Evolutionary conservation across 2,888 invertebrate genomes (phyloP), one percentile per base, ranked within the genome.

Genomic region (Choreutis nemorana): DNA sequence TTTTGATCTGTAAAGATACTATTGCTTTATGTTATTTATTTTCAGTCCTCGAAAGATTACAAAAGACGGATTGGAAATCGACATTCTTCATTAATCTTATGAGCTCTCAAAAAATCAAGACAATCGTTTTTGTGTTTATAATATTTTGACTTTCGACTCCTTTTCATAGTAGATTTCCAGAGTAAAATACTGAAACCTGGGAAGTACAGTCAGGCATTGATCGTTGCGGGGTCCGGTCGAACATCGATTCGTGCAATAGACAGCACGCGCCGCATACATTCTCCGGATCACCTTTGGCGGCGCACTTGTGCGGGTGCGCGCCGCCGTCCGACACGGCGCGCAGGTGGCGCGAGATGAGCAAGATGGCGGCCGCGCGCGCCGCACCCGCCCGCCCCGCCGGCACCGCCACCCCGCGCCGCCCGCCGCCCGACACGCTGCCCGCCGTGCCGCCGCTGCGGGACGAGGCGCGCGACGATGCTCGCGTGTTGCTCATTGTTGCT

Each of bases 331-430:
- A 65, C 71, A 81, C 79, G 79, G 83, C 81, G 77, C 79, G 79
- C 72, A 89, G 86, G 82, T 89, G 89, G 84, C 89, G 90, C 85
- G 91, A 91, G 85, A 91, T 90, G 83, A 92, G 89, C 89, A 92
- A 91, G 89, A 92, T 91, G 89, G 91, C 91, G 83, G 91, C 91
- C 82, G 90, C 86, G 78, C 91, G 88, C 80, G 91, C 91, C 86
- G 91, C 91, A 91, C 91, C 91, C 91, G 91, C 90, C 82, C 91
- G 87, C 66, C 91, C 91, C 57, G 89, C 86, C 58, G 89, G 86
- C 59, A 89, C 87, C 51, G 86, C 68, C 57, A 86, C 85, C 64
- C 87, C 88, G 52, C 86, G 86, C 50, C 81, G 82, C 55, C 46
- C 73, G 46, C 45, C 57, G 34, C 56, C 75, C 57, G 44, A 68